A percentile compares a stretch with the other conserved stretches of the same genome.
phyloP scores from a whole-genome alignment of 1,140 invertebrate species.

The Xylocopa sonorina region DNA sequence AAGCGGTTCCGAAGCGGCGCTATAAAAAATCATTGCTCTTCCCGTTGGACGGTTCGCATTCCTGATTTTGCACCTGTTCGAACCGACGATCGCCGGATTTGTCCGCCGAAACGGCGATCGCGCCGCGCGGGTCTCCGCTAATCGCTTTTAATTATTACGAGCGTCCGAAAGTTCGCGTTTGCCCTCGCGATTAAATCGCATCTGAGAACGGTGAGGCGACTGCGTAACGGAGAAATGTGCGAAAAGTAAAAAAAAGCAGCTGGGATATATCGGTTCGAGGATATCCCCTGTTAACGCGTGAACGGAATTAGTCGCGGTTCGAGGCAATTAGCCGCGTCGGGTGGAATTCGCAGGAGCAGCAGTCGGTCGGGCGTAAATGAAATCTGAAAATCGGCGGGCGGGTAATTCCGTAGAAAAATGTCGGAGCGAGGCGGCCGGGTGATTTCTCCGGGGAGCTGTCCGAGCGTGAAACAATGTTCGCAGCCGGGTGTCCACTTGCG shows the following conservation, averaged over 20 bases:
- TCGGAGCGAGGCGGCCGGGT: not conserved
- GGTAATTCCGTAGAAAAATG: not conserved
- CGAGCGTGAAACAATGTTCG: slow-evolving; percentile 18
- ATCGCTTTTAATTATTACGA: not conserved
- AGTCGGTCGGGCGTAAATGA: not conserved
- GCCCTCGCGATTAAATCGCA: not conserved
- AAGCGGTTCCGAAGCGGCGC: slow-evolving; percentile 30
- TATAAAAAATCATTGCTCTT: slow-evolving; percentile 51
- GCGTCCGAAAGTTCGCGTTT: slow-evolving; percentile 1
- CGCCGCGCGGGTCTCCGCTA: not conserved
- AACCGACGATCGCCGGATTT: slow-evolving; percentile 20
- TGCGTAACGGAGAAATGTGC: too few relatives aligned
- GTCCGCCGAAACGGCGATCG: slow-evolving; percentile 16
- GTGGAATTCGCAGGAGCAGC: not conserved
- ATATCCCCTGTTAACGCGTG: too few relatives aligned
- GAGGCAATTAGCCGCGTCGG: not conserved
- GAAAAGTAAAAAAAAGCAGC: too few relatives aligned
- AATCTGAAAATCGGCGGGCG: not conserved
- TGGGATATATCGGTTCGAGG: too few relatives aligned
- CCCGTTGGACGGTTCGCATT: slow-evolving; percentile 48
- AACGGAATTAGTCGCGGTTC: too few relatives aligned
- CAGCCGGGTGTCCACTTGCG: slow-evolving; percentile 22
- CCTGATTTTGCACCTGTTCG: slow-evolving; percentile 35
- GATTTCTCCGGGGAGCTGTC: slow-evolving; percentile 25
- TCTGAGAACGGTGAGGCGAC: too few relatives aligned